Evolutionary conservation across 2,113 vertebrate genomes (phyloP), one percentile per base, ranked within the genome.

Genomic region (Thomomys bottae): DNA sequence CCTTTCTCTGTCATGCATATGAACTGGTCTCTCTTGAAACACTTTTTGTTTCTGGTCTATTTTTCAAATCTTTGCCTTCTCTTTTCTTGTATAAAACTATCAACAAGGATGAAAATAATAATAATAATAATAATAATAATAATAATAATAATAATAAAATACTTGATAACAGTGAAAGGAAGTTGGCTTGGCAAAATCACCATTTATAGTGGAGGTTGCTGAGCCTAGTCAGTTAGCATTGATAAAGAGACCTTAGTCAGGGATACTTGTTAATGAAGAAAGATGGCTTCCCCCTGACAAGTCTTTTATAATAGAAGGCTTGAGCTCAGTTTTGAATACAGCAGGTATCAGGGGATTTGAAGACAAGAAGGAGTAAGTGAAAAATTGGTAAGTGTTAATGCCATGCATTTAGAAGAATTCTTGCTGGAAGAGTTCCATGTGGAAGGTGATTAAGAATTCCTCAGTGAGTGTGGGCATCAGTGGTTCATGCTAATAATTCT

Each of bases 21-120:
- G 66, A 61, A 79, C 32, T 71, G 24, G 34, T 78, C 42, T 23
- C 36, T 57, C 81, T 85, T 71, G 18, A 0, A 68, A 0, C 38
- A 80, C 45, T 86, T 73, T 75, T 59, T 59, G 2, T 32, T 80
- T 78, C 67, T 64, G 8, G 64, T 12, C 36, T 68, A 64, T n/a
- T 36, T 92, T 0, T 0, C 40, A 72, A 77, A n/a, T 70, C 18
- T 72, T 64, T 87, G 0, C n/a, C 40, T n/a, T 91, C 17, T 90
- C 49, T 92, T 88, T 84, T 54, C 87, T 91, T 92, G 79, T 79
- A 86, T 87, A 5, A 88, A 93, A 86, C 18, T 88, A 30, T 32
- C 30, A 20, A 81, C 84, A 83, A 89, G 45, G 42, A 72, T 73
- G 54, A 88, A 40, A 95, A 89, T n/a, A n/a, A n/a, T n/a, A n/a